A percentile compares a stretch with the other conserved stretches of the same genome.
These are phyloP conservation scores for Odocoileus hemionus DNA, from an alignment of 2,113 vertebrate species.

Conservation along the genomic window DNA sequence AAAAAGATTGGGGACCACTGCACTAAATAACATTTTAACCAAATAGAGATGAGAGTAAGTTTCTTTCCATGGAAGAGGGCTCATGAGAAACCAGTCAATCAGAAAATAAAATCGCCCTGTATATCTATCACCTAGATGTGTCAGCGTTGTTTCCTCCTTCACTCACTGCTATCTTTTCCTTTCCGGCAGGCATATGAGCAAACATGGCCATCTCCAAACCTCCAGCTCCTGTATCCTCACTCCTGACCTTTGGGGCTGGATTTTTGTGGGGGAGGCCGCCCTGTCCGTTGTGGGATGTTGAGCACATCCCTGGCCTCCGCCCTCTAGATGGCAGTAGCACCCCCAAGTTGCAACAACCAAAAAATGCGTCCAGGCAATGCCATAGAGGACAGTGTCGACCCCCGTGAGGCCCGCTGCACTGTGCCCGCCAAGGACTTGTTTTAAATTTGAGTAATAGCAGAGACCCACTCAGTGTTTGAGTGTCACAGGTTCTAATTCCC, in stretches of 20 bases:
- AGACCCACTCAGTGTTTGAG: background rate
- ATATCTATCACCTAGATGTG: background rate
- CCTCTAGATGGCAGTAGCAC: background rate
- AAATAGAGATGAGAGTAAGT: background rate
- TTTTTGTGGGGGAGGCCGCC: background rate
- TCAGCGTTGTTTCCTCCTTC: background rate
- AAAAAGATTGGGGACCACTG: background rate
- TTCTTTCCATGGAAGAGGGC: background rate
- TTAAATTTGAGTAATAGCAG: background rate
- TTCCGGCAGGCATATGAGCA: background rate
- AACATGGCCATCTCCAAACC: background rate
- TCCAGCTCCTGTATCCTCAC: background rate
- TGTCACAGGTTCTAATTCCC: background rate
- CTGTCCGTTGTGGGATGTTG: background rate
- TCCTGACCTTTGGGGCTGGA: background rate
- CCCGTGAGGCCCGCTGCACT: background rate
- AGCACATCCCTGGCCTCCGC: background rate
- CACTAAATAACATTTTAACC: background rate
- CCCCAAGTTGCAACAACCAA: background rate
- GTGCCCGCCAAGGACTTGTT: background rate
- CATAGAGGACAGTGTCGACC: background rate
- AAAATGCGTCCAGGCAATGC: background rate
- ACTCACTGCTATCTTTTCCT: background rate
- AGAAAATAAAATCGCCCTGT: background rate
- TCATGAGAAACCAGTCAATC: background rate